Evolutionary conservation across 2,113 vertebrate genomes (phyloP).

Genomic region (Hypomesus transpacificus): DNA sequence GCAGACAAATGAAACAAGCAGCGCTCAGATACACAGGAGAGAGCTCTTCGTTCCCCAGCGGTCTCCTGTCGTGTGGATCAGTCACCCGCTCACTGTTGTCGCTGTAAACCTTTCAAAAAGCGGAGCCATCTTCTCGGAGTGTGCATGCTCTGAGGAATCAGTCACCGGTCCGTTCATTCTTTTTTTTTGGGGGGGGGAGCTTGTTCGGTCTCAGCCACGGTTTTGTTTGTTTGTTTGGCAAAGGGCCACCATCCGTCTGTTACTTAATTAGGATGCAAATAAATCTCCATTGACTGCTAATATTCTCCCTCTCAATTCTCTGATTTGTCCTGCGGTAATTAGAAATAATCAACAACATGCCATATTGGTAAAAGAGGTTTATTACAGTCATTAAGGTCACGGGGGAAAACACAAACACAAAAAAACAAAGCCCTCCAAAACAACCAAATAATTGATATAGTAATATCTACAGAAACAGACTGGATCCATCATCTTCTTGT

Average conservation of each 20-base stretch:
- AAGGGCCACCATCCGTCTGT: not conserved
- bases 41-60: not conserved
- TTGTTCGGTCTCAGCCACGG: too few relatives aligned
- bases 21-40: not conserved
- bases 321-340: constrained; percentile 3
- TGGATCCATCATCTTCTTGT: too few relatives aligned
- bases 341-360: constrained; percentile 1
- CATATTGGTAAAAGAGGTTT: not conserved
- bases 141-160: not conserved
- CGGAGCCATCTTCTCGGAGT: too few relatives aligned
- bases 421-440: not conserved
- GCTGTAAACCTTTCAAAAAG: too few relatives aligned
- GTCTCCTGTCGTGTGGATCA: not conserved
- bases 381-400: constrained; percentile 3
- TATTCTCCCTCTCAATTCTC: constrained; percentile 8
- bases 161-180: not conserved
- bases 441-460: not conserved
- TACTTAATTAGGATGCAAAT: constrained; percentile 11
- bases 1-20: constrained; percentile 21
- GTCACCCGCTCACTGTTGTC: too few relatives aligned
- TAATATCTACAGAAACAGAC: too few relatives aligned
- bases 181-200: not conserved
- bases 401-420: not conserved
- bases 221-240: too few relatives aligned
- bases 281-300: constrained; percentile 6